phyloP scores from a whole-genome alignment of 2,113 vertebrate genomes.

The Dendropsophus ebraccatus region DNA sequence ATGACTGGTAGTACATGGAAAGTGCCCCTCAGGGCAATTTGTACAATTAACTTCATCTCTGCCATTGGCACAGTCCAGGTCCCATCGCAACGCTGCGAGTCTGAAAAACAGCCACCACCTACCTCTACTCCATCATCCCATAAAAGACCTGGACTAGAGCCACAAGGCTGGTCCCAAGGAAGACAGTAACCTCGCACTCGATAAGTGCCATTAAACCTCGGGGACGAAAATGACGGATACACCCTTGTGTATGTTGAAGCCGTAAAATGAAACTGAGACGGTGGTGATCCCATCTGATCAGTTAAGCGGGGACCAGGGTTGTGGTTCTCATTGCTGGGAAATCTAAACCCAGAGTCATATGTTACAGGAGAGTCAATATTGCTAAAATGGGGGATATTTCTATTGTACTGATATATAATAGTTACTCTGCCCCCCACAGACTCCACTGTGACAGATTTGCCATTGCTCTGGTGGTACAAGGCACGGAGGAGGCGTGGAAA shows the following conservation, averaged over 20 bases:
- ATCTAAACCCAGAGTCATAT: background rate
- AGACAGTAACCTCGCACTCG: conserved; percentile 84
- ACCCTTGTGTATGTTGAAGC: background rate
- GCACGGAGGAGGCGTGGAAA: conserved; percentile 60
- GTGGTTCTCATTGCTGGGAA: conserved; percentile 20
- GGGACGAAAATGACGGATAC: background rate
- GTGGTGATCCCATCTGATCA: conserved; percentile 10
- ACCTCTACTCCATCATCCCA: conserved; percentile 58
- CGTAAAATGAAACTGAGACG: background rate
- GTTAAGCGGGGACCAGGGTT: background rate
- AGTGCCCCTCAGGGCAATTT: conserved; percentile 75
- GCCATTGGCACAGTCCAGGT: conserved; percentile 84
- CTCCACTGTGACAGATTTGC: conserved; percentile 79
- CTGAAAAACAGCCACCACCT: conserved; percentile 73
- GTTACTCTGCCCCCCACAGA: conserved; percentile 80
- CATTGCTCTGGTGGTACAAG: conserved; percentile 81
- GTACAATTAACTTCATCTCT: conserved; percentile 82
- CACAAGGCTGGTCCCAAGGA: conserved; percentile 83
- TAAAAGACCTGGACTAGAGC: conserved; percentile 70
- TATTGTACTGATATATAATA: conserved; percentile 71
- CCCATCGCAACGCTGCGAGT: conserved; percentile 79
- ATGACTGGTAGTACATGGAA: conserved; percentile 72
- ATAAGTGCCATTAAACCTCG: conserved; percentile 88
- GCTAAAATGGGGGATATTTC: conserved; percentile 49
- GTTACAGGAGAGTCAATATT: conserved; percentile 3